These are phyloP conservation scores for Scophthalmus maximus DNA, from an alignment of 2,113 vertebrate species.

Conservation along the genomic window DNA sequence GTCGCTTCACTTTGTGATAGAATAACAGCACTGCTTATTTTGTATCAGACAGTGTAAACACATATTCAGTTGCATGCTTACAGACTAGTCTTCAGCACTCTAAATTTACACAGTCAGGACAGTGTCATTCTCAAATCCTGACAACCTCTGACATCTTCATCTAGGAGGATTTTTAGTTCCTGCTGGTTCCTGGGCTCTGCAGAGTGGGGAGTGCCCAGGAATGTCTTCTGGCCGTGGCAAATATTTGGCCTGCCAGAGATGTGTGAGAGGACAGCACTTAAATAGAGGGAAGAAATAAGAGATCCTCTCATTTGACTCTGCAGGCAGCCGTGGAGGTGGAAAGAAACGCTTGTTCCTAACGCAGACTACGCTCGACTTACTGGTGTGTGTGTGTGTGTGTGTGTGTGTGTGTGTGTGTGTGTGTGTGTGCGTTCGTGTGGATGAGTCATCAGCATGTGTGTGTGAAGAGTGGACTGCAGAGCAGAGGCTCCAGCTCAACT, in stretches of 20 bases:
- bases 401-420: slow-evolving; percentile 43
- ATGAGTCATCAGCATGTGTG: slow-evolving; percentile 58
- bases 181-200: slow-evolving; percentile 35
- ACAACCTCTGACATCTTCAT: slow-evolving; percentile 49
- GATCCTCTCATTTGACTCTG: slow-evolving; percentile 46
- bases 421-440: slow-evolving; percentile 20
- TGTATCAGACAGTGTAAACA: not conserved
- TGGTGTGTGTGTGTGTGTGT: slow-evolving; percentile 17
- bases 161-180: slow-evolving; percentile 32
- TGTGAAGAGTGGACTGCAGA: slow-evolving; percentile 53
- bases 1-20: not conserved
- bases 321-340: slow-evolving; percentile 33
- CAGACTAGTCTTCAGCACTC: not conserved
- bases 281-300: slow-evolving; percentile 61
- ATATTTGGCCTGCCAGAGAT: slow-evolving; percentile 69
- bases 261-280: slow-evolving; percentile 57
- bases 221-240: slow-evolving; percentile 74
- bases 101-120: no score
- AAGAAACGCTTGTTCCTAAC: slow-evolving; percentile 23
- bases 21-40: not conserved
- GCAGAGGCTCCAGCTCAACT: slow-evolving; percentile 18
- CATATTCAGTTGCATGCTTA: not conserved
- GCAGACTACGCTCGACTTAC: not conserved
- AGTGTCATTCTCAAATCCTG: slow-evolving; percentile 9
- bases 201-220: slow-evolving; percentile 69